Evolutionary conservation across 64 coral and sea anemone genomes (phyloP).

Genomic region (Porites lutea): DNA sequence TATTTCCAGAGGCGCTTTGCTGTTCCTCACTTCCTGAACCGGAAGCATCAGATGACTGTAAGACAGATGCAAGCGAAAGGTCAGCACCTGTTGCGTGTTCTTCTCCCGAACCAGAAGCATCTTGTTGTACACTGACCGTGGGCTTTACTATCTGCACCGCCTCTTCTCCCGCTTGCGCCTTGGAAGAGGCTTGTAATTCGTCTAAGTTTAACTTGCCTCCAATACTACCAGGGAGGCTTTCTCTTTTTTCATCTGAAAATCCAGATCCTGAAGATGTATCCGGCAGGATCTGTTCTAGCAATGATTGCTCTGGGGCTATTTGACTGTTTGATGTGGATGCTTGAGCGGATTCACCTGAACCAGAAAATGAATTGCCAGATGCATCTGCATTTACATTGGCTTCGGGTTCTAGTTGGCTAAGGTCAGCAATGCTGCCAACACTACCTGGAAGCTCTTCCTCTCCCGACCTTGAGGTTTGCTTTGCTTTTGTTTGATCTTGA

Average conservation of each 20-base stretch:
- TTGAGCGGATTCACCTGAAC: background rate
- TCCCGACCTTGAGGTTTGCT: background rate
- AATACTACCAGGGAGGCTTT: constrained; percentile 61
- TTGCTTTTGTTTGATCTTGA: background rate
- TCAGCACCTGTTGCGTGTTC: background rate
- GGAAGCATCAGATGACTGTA: background rate
- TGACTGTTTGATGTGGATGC: background rate
- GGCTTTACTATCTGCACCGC: background rate
- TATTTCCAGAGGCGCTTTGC: constrained; percentile 24
- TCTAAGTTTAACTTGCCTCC: constrained; percentile 47
- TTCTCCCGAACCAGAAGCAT: background rate
- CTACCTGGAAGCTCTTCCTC: constrained; percentile 45
- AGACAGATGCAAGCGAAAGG: background rate
- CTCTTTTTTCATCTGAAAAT: constrained; percentile 18
- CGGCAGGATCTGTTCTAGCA: constrained; percentile 18
- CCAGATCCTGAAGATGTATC: constrained; percentile 36
- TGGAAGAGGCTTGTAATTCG: background rate
- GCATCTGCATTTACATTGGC: background rate
- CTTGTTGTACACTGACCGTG: background rate
- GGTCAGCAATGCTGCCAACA: constrained; percentile 29
- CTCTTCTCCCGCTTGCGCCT: background rate
- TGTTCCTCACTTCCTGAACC: constrained; percentile 57
- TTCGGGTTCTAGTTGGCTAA: constrained; percentile 15
- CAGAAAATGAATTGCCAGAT: background rate
- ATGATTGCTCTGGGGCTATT: constrained; percentile 9